Evolutionary conservation across 30 jellyfish, hydroid and myxozoan species (phyloP).

Genomic region (Pseudorhiza aurosa): DNA sequence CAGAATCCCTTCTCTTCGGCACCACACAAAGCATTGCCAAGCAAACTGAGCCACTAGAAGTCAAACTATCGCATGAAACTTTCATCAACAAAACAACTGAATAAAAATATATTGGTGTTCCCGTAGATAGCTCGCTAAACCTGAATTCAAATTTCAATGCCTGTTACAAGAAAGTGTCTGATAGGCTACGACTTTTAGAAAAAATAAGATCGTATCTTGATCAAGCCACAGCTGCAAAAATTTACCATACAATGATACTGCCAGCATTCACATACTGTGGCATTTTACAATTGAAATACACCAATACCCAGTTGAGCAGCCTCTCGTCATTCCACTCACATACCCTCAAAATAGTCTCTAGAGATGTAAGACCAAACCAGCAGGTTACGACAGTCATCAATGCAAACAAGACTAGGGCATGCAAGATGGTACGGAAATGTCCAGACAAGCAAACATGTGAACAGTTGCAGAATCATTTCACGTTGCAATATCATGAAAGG

Average conservation of each 20-base stretch:
- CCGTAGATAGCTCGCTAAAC: conserved; percentile 49
- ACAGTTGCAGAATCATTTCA: conserved; percentile 7
- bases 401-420: conserved; percentile 9
- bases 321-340: conserved; percentile 25
- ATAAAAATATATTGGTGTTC: conserved; percentile 47
- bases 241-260: conserved; percentile 61
- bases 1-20: conserved; percentile 45
- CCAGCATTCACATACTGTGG: conserved; percentile 47
- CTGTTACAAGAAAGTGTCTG: conserved; percentile 1
- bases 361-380: conserved; percentile 33
- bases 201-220: conserved; percentile 53
- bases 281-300: conserved; percentile 21
- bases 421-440: conserved; percentile 17
- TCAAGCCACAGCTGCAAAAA: conserved; percentile 69
- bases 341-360: conserved; percentile 25
- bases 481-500: conserved; percentile 7
- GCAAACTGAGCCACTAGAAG: conserved; percentile 59
- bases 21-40: conserved; percentile 43
- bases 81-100: conserved; percentile 60
- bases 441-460: conserved; percentile 15
- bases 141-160: neutral
- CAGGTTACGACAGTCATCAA: too few species aligned
- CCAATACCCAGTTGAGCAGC: conserved; percentile 47
- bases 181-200: too few species aligned
- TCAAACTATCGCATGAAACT: conserved; percentile 52